A percentile compares a stretch with the other conserved stretches of the same genome.
Conservation (phyloP, 2,888 invertebrate species). For the Zaprionus bogoriensis region DNA sequence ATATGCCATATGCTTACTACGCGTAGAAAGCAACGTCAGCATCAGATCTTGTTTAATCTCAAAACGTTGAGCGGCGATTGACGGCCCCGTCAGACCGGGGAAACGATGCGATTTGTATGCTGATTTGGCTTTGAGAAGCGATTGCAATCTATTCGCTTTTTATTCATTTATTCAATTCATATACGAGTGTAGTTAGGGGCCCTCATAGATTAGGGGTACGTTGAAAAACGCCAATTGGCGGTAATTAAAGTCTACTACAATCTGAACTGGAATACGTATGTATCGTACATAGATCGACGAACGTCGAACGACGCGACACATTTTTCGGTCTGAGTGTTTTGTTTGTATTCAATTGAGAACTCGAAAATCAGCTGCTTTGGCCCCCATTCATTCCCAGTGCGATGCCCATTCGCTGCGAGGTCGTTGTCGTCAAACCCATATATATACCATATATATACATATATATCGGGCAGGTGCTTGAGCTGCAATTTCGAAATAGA, state of each 20-base stretch:
- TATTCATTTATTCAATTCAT: conserved; percentile 61
- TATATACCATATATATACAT: neutral
- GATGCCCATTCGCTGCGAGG: conserved; percentile 40
- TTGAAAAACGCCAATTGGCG: conserved; percentile 42
- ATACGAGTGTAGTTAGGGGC: conserved; percentile 48
- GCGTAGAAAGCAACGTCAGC: neutral
- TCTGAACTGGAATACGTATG: conserved; percentile 1
- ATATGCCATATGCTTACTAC: neutral
- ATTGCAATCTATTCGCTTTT: conserved; percentile 52
- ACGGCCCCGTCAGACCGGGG: neutral
- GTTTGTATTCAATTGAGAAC: conserved; percentile 25
- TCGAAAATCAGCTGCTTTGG: conserved; percentile 41
- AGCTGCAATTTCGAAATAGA: conserved; percentile 37
- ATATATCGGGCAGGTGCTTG: conserved; percentile 31
- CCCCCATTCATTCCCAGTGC: conserved; percentile 18
- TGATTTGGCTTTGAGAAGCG: conserved; percentile 31
- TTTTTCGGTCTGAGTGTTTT: conserved; percentile 9
- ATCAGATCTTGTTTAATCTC: neutral
- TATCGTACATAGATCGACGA: neutral
- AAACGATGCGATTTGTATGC: conserved; percentile 20
- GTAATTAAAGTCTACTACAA: conserved; percentile 57
- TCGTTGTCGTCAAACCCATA: conserved; percentile 33
- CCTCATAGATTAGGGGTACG: conserved; percentile 47
- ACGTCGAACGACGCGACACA: neutral
- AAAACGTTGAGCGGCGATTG: neutral